Evolutionary conservation across 2,888 invertebrate genomes (phyloP).

Genomic region (Trichopoda pennipes): DNA sequence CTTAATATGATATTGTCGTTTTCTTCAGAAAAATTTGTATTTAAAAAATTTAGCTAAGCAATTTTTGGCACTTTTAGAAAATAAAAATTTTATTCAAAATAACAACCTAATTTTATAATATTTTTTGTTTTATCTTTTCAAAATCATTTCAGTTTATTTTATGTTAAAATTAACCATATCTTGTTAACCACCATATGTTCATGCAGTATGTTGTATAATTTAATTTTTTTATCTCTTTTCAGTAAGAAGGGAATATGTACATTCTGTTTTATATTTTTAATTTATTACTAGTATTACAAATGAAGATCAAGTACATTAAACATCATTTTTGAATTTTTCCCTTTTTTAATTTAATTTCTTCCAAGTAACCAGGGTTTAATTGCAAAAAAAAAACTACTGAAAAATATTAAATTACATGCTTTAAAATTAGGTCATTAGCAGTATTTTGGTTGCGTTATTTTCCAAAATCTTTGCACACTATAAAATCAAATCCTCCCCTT

Average conservation of each 20-base stretch:
- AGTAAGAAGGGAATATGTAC: background rate
- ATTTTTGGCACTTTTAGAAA: too few species aligned
- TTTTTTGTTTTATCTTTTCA: too few species aligned
- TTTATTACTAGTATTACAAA: background rate
- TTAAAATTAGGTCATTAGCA: conserved; percentile 42
- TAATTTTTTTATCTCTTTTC: background rate
- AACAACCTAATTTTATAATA: too few species aligned
- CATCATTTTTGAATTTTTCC: background rate
- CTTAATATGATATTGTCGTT: too few species aligned
- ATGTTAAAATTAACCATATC: too few species aligned
- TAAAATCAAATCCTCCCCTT: conserved; percentile 1
- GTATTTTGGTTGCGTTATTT: background rate
- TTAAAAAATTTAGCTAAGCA: too few species aligned
- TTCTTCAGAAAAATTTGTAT: too few species aligned
- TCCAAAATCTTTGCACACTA: background rate
- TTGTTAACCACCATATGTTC: too few species aligned
- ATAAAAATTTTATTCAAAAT: too few species aligned
- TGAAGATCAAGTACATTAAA: background rate
- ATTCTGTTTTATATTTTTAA: background rate
- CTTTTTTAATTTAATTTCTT: background rate
- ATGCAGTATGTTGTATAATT: too few species aligned
- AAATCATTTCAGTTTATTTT: too few species aligned
- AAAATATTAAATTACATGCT: conserved; percentile 44
- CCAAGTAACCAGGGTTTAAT: background rate
- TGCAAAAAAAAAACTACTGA: background rate